Percentiles rank a stretch among this genome's conserved stretches.
Conservation (phyloP, 2,888 invertebrate genomes). For the Muscina levida region DNA sequence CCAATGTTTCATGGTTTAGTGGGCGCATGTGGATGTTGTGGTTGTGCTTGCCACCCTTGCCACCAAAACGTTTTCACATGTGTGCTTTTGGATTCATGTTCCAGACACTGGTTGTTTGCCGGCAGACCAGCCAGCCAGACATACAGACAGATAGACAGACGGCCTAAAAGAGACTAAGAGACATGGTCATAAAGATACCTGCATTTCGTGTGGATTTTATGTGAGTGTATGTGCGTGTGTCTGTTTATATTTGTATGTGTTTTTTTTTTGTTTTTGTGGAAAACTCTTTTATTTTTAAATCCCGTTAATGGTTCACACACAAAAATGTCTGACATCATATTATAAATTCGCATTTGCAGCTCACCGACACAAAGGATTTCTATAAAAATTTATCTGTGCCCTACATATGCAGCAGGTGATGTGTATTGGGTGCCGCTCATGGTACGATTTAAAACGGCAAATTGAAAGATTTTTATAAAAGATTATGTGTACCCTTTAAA, state of each 20-base stretch:
- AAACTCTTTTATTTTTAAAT: constrained; percentile 18
- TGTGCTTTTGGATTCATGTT: neutral
- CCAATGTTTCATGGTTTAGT: too few species aligned
- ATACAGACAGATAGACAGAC: neutral
- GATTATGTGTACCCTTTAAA: too few species aligned
- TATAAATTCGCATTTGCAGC: neutral
- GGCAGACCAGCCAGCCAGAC: neutral
- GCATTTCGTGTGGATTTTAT: constrained; percentile 3
- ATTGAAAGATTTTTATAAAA: too few species aligned
- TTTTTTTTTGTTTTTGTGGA: constrained; percentile 6
- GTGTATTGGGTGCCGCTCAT: too few species aligned
- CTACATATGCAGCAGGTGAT: neutral
- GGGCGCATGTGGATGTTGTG: neutral
- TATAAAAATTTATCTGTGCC: neutral
- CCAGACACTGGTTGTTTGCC: neutral
- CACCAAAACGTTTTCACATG: neutral
- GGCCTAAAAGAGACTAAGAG: neutral
- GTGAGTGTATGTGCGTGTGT: too few species aligned
- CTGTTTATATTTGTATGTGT: too few species aligned
- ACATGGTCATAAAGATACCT: constrained; percentile 6
- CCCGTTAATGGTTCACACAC: constrained; percentile 16
- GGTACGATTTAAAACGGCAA: too few species aligned
- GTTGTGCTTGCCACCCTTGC: neutral
- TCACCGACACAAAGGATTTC: neutral
- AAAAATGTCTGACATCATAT: constrained; percentile 16